Percentiles rank a stretch among this genome's conserved stretches.
Evolutionary conservation across 1,140 invertebrate genomes (phyloP).

Genomic region (Matsumurasca onukii): DNA sequence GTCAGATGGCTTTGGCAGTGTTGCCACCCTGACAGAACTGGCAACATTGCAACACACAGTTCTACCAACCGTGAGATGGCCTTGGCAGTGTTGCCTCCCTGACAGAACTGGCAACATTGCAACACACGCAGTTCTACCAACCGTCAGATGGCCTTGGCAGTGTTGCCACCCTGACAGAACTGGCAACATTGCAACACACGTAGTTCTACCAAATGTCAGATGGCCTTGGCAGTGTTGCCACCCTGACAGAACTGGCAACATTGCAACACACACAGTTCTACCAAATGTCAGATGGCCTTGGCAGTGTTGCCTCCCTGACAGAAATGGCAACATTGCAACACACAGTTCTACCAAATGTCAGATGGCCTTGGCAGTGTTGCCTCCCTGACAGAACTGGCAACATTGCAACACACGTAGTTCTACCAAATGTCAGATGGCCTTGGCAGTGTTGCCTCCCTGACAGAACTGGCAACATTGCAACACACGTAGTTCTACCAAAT

Average conservation of each 20-base stretch:
- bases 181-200: conserved; percentile 1
- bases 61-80: background rate
- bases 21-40: background rate
- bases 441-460: background rate
- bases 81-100: background rate
- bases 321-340: background rate
- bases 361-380: background rate
- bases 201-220: background rate
- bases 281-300: background rate
- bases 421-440: background rate
- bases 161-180: background rate
- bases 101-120: background rate
- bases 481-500: background rate
- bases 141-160: background rate
- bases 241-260: background rate
- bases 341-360: background rate
- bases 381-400: background rate
- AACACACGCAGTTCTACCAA: background rate
- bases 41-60: background rate
- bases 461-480: background rate
- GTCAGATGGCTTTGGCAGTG: background rate
- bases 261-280: background rate
- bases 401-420: background rate
- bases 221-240: background rate
- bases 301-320: background rate